Conservation (phyloP, 2,888 invertebrate species). For the Eremobia ochroleuca region DNA sequence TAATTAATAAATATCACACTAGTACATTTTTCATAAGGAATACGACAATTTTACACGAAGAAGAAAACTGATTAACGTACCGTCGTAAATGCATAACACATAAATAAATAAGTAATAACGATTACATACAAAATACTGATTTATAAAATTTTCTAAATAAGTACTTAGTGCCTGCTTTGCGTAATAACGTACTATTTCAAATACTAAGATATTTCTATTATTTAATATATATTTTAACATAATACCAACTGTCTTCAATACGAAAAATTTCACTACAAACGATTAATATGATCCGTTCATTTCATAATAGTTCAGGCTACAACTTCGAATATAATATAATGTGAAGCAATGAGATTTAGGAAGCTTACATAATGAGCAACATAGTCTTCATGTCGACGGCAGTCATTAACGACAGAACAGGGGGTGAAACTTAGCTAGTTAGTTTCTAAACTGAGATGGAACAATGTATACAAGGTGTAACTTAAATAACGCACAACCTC, state of each 20-base stretch:
- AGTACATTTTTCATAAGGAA: constrained; percentile 23
- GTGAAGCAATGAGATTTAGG: constrained; percentile 14
- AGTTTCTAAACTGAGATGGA: no score
- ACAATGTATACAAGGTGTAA: no score
- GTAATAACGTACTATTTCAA: constrained; percentile 34
- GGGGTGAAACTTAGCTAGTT: no score
- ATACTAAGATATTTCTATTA: constrained; percentile 36
- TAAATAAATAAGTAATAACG: constrained; percentile 53
- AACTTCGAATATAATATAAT: constrained; percentile 9
- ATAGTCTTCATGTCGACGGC: neutral
- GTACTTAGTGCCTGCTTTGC: constrained; percentile 62
- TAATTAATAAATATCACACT: constrained; percentile 62
- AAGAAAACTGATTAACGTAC: constrained; percentile 17
- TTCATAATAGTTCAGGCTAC: constrained; percentile 6
- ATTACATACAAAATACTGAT: constrained; percentile 66
- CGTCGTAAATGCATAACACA: constrained; percentile 38
- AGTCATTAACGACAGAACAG: constrained; percentile 10
- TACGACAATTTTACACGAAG: constrained; percentile 36
- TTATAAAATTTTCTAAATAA: constrained; percentile 58
- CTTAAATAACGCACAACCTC: no score
- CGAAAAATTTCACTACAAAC: constrained; percentile 33
- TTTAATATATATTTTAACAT: constrained; percentile 50
- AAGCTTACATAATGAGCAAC: neutral
- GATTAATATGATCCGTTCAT: constrained; percentile 21
- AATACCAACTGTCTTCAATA: constrained; percentile 48